Percentiles rank a stretch among this genome's conserved stretches.
These are phyloP conservation scores for Pseudomyrmex concolor DNA, from an alignment of 1,140 invertebrate species.

Conservation along the genomic window DNA sequence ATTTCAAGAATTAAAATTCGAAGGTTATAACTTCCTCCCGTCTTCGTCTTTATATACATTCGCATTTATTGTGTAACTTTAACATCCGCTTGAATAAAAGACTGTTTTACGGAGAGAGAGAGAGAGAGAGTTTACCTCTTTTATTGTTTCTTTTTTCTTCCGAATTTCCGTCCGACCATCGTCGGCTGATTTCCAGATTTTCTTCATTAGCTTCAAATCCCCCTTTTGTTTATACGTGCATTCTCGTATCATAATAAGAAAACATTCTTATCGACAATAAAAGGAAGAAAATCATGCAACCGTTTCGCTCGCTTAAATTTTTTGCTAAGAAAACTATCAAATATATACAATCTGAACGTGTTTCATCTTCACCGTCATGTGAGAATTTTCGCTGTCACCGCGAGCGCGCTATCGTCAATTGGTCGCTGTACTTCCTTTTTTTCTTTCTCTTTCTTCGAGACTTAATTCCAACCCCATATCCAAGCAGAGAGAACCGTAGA, in stretches of 20 bases:
- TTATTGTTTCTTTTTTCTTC: conserved; percentile 27
- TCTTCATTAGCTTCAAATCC: conserved; percentile 46
- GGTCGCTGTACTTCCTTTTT: conserved; percentile 71
- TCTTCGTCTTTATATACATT: conserved; percentile 25
- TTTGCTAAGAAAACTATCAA: not conserved
- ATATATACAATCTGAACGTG: conserved; percentile 39
- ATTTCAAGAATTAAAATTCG: conserved; percentile 27
- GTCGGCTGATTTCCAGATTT: conserved; percentile 24
- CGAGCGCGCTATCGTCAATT: conserved; percentile 66
- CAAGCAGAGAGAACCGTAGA: conserved; percentile 17
- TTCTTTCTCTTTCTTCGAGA: conserved; percentile 71
- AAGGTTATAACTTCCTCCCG: conserved; percentile 2
- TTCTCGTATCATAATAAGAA: not conserved
- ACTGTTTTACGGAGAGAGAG: conserved; percentile 5
- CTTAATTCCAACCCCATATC: conserved; percentile 71
- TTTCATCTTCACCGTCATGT: conserved; percentile 57
- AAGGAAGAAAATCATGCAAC: not conserved
- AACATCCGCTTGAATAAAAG: conserved; percentile 28
- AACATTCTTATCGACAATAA: conserved; percentile 8
- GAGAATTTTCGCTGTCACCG: conserved; percentile 65
- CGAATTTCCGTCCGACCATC: not conserved
- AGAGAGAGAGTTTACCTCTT: conserved; percentile 12
- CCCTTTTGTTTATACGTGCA: conserved; percentile 11
- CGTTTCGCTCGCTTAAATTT: conserved; percentile 22
- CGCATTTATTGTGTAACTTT: conserved; percentile 36